Evolutionary conservation across 2,113 vertebrate species (phyloP), one percentile per base, ranked within the genome.

Genomic region (Mandrillus leucophaeus): DNA sequence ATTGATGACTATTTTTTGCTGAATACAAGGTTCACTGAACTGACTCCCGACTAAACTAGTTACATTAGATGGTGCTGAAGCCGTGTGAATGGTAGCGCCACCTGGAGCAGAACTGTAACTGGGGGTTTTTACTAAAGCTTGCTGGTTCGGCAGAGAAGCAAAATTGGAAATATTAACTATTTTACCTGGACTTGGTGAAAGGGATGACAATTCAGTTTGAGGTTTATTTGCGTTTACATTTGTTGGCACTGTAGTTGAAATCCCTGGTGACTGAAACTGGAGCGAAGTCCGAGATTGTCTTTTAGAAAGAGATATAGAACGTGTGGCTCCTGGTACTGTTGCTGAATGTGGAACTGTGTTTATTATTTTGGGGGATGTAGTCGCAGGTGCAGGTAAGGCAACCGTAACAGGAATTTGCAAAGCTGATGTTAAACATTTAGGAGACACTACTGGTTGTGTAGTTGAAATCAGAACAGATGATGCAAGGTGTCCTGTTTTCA

Each of bases 1-100:
- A 96, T 99, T 99, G 97, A 99, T 99, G 76, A 99, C 99, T 98
- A 99, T 99, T 97, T 99, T 99, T 98, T 99, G 99, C 83, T 99
- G 99, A 97, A 99, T 85, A 76, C 98, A 99, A 96, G 98, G 80
- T 85, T 99, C 99, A 96, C 79, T 98, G 68, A 98, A 64, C 0
- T 98, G 98, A 90, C 98, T 94, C 48, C 97, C 98, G 59, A 96
- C 82, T 76, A 98, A 97, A 97, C 85, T 98, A 84, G 90, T 96
- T 92, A 98, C 25, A 95, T 92, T 8, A 85, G 98, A 78, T 64
- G 97, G 97, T 96, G 97, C 75, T 93, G 98, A 86, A 92, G 97
- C 88, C 92, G 98, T 96, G 30, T 98, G 98, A 96, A 97, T 0
- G 0, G 97, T 23, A 94, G 98, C 97, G 96, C 97, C 50, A 95